These are phyloP conservation scores for Callosobruchus maculatus DNA, from an alignment of 2,888 invertebrate species.

Conservation along the genomic window DNA sequence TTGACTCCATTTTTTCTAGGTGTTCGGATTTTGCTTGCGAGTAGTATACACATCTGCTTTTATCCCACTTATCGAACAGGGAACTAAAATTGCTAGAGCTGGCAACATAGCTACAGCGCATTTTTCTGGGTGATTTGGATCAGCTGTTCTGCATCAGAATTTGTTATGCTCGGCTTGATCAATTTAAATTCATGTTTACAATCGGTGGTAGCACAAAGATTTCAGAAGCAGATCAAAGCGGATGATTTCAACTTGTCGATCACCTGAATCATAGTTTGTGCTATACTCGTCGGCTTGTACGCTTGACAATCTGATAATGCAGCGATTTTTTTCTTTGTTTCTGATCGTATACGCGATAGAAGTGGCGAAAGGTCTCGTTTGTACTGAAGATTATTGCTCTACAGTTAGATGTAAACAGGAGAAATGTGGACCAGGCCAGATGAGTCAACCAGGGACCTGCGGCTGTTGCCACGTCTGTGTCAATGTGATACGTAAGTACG, in stretches of 20 bases:
- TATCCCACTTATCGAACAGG: neutral
- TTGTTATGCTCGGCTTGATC: neutral
- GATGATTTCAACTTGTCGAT: too few relatives aligned
- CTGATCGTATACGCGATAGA: neutral
- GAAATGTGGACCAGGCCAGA: neutral
- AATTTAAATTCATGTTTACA: neutral
- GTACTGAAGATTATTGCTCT: neutral
- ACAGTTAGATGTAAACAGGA: neutral
- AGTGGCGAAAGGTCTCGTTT: neutral
- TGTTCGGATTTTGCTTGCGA: too few relatives aligned
- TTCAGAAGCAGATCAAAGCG: neutral
- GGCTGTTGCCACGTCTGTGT: neutral
- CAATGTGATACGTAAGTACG: neutral
- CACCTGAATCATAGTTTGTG: neutral
- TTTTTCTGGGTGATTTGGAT: neutral
- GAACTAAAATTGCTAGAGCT: neutral
- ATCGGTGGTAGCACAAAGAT: neutral
- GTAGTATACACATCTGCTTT: neutral
- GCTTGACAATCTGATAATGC: too few relatives aligned
- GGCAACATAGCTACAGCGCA: neutral
- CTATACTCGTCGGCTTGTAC: too few relatives aligned
- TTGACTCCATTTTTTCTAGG: too few relatives aligned
- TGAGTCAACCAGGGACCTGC: neutral
- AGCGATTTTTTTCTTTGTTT: neutral
- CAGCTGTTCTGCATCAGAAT: neutral